These are phyloP conservation scores for Channa maculata DNA, from an alignment of 2,113 vertebrate species.

Conservation along the genomic window DNA sequence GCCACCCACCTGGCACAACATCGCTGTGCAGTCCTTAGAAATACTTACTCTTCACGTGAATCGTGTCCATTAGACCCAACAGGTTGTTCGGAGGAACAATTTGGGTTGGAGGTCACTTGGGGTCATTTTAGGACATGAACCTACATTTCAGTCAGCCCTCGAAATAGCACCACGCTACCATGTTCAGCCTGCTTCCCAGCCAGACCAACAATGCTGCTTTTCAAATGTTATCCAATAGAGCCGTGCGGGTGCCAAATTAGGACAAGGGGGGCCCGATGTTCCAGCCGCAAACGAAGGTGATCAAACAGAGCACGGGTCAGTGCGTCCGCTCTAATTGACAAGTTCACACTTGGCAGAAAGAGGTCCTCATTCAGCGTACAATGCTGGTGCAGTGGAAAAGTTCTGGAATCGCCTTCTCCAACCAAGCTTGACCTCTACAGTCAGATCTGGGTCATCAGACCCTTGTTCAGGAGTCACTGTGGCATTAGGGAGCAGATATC, in stretches of 20 bases:
- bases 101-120: slow-evolving; percentile 30
- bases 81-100: slow-evolving; percentile 41
- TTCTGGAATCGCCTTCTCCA: slow-evolving; percentile 1
- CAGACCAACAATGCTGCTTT: slow-evolving; percentile 72
- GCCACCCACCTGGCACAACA: neutral
- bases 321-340: slow-evolving; percentile 66
- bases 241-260: slow-evolving; percentile 63
- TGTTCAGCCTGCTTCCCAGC: slow-evolving; percentile 66
- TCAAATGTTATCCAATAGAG: slow-evolving; percentile 60
- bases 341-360: slow-evolving; percentile 63
- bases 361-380: slow-evolving; percentile 37
- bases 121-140: slow-evolving; percentile 56
- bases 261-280: slow-evolving; percentile 55
- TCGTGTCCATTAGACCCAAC: slow-evolving; percentile 19
- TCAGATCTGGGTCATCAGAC: slow-evolving; percentile 25
- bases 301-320: slow-evolving; percentile 69
- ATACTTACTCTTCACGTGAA: slow-evolving; percentile 24
- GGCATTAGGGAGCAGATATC: neutral
- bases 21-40: slow-evolving; percentile 27
- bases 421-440: slow-evolving; percentile 7
- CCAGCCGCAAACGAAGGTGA: slow-evolving; percentile 56
- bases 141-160: slow-evolving; percentile 32
- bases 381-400: slow-evolving; percentile 29
- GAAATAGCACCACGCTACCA: slow-evolving; percentile 22
- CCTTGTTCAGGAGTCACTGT: neutral